Conservation (phyloP, 2,797 vertebrate genomes). For the Urophycis tenuis region DNA sequence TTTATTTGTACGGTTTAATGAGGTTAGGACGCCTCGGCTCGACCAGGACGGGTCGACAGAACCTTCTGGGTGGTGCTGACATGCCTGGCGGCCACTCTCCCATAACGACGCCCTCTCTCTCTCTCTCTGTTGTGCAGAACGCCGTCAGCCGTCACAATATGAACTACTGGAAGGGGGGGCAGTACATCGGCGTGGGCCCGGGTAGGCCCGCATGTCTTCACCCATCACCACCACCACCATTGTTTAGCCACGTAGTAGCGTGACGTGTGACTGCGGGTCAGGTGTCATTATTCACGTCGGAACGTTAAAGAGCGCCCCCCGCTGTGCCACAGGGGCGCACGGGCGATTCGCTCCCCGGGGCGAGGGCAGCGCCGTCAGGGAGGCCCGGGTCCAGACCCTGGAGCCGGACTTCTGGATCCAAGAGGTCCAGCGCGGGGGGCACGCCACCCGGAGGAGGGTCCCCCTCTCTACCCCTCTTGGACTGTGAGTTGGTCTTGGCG, state of each 20-base stretch:
- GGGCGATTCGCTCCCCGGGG: slow-evolving; percentile 73
- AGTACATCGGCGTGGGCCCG: slow-evolving; percentile 88
- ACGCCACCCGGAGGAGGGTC: slow-evolving; percentile 75
- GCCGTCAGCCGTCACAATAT: slow-evolving; percentile 84
- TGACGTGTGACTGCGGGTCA: neutral
- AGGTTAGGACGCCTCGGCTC: neutral
- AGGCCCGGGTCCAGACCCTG: slow-evolving; percentile 85
- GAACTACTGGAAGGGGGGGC: slow-evolving; percentile 82
- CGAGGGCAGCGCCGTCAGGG: slow-evolving; percentile 61
- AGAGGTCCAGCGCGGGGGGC: slow-evolving; percentile 78
- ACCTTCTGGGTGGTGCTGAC: no score
- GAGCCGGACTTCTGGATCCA: slow-evolving; percentile 83
- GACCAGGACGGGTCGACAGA: no score
- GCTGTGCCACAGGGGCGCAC: slow-evolving; percentile 74
- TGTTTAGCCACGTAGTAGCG: neutral
- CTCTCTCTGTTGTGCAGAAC: slow-evolving; percentile 62
- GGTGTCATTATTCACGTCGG: neutral
- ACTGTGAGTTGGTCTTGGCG: slow-evolving; percentile 67
- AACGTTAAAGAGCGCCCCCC: neutral
- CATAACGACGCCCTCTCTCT: slow-evolving; percentile 17
- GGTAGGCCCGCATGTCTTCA: slow-evolving; percentile 63
- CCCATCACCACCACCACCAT: neutral
- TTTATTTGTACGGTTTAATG: neutral
- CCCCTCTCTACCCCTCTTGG: slow-evolving; percentile 61
- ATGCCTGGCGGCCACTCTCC: neutral